Evolutionary conservation across 2,888 invertebrate genomes (phyloP).

Genomic region (Ethmia dodecea): DNA sequence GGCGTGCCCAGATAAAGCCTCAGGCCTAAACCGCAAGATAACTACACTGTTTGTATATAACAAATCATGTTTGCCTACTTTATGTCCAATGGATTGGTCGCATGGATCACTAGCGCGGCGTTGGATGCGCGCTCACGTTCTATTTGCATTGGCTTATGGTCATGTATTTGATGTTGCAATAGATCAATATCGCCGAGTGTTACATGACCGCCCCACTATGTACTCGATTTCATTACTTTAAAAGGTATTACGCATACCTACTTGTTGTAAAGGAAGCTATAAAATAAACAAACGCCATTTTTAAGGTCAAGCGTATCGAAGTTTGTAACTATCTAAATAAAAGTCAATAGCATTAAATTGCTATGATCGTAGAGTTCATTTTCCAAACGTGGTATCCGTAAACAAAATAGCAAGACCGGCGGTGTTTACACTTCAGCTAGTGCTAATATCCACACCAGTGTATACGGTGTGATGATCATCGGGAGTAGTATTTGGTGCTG

Average conservation of each 20-base stretch:
- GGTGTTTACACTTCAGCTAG: constrained; percentile 49
- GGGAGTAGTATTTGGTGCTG: too few species aligned
- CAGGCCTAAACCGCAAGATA: constrained; percentile 50
- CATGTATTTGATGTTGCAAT: constrained; percentile 22
- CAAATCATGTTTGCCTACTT: constrained; percentile 66
- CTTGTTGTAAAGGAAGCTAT: too few species aligned
- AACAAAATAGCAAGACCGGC: constrained; percentile 60
- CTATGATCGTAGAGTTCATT: constrained; percentile 34
- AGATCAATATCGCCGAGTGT: not conserved
- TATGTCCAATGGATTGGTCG: constrained; percentile 51
- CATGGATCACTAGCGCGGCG: constrained; percentile 44
- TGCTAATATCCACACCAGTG: constrained; percentile 27
- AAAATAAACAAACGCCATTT: too few species aligned
- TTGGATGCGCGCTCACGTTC: constrained; percentile 62
- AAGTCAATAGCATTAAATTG: constrained; percentile 6
- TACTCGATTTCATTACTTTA: too few species aligned
- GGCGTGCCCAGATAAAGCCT: constrained; percentile 45
- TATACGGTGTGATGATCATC: constrained; percentile 15
- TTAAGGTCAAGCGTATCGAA: too few species aligned
- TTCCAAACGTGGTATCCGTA: constrained; percentile 57
- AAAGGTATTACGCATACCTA: too few species aligned
- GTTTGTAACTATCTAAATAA: too few species aligned
- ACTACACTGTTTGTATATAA: constrained; percentile 60
- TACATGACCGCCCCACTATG: not conserved
- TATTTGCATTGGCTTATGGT: constrained; percentile 52